A percentile compares a stretch with the other conserved stretches of the same genome.
Conservation (phyloP, 2,797 vertebrate species). For the Crypturellus tataupa region DNA sequence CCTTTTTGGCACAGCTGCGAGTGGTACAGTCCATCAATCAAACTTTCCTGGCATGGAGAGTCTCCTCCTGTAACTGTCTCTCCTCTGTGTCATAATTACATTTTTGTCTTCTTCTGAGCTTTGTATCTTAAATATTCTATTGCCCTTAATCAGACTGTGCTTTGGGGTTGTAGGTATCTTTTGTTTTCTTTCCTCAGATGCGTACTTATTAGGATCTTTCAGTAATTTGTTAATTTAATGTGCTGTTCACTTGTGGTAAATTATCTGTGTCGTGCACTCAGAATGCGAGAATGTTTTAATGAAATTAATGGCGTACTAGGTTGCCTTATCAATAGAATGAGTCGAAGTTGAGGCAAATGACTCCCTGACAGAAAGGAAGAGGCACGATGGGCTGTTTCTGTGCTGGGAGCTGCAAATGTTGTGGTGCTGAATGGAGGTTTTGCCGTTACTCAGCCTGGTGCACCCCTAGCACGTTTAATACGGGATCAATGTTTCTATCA, state of each 20-base stretch:
- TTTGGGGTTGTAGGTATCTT: neutral
- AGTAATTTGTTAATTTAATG: slow-evolving; percentile 38
- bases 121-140: slow-evolving; percentile 50
- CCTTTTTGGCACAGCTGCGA: slow-evolving; percentile 66
- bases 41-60: slow-evolving; percentile 68
- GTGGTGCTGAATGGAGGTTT: neutral
- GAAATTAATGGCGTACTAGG: neutral
- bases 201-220: neutral
- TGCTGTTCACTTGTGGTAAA: slow-evolving; percentile 24
- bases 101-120: slow-evolving; percentile 73
- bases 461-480: neutral
- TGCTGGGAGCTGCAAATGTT: slow-evolving; percentile 15
- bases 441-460: neutral
- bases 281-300: neutral
- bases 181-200: slow-evolving; percentile 11
- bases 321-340: neutral
- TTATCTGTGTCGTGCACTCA: neutral
- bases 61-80: slow-evolving; percentile 56
- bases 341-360: neutral
- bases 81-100: slow-evolving; percentile 63
- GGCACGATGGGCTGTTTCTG: neutral
- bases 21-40: slow-evolving; percentile 80
- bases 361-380: neutral
- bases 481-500: neutral
- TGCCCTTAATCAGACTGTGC: slow-evolving; percentile 58